Percentiles rank a stretch among this genome's conserved stretches.
These are phyloP conservation scores for Apoda limacodes DNA, from an alignment of 2,888 invertebrate genomes.

Conservation along the genomic window DNA sequence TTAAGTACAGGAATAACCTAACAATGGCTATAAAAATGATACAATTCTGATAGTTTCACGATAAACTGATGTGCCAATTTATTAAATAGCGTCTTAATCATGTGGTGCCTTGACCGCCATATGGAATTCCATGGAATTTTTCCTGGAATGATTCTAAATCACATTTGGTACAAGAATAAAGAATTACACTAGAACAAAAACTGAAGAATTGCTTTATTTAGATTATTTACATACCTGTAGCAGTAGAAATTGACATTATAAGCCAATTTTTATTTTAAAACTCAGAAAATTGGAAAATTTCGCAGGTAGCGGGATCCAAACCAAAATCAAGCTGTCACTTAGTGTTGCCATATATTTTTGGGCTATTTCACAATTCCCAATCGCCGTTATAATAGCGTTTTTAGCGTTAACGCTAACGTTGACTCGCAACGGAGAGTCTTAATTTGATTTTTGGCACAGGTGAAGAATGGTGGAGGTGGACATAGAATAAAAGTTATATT, in stretches of 20 bases:
- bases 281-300: slow-evolving; percentile 65
- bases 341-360: too few relatives aligned
- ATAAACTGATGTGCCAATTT: slow-evolving; percentile 27
- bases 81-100: slow-evolving; percentile 62
- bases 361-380: too few relatives aligned
- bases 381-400: too few relatives aligned
- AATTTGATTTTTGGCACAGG: too few relatives aligned
- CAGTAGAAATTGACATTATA: slow-evolving; percentile 65
- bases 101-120: slow-evolving; percentile 68
- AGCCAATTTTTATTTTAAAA: slow-evolving; percentile 49
- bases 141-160: slow-evolving; percentile 38
- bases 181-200: background rate
- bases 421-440: too few relatives aligned
- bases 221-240: slow-evolving; percentile 51
- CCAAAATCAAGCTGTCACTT: slow-evolving; percentile 65
- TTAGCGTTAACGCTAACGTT: too few relatives aligned
- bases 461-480: too few relatives aligned
- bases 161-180: slow-evolving; percentile 38
- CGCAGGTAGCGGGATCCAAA: slow-evolving; percentile 70
- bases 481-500: too few relatives aligned
- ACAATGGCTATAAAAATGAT: slow-evolving; percentile 7
- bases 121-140: slow-evolving; percentile 69
- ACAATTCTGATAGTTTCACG: slow-evolving; percentile 11
- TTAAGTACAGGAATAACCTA: slow-evolving; percentile 26
- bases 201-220: background rate